Evolutionary conservation across 2,797 vertebrate species (phyloP).

Genomic region (Limnodromus scolopaceus): DNA sequence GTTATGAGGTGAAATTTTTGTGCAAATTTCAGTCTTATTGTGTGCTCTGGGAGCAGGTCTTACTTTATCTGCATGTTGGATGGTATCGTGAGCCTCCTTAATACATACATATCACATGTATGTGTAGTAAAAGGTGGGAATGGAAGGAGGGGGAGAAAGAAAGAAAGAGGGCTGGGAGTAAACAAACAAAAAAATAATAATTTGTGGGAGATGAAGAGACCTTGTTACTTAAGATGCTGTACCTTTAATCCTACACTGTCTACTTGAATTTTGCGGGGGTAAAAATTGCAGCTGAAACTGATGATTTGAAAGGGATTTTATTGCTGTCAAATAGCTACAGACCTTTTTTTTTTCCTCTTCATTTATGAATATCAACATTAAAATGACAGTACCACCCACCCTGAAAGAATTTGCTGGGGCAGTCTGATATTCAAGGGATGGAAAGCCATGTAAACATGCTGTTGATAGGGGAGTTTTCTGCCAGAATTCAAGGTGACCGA

Average conservation of each 20-base stretch:
- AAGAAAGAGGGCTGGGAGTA: neutral
- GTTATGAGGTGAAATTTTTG: neutral
- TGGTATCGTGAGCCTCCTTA: neutral
- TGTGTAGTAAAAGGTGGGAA: neutral
- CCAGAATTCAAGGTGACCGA: neutral
- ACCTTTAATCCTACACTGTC: neutral
- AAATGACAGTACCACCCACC: neutral
- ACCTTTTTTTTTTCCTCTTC: neutral
- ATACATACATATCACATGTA: accelerated
- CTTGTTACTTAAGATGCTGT: neutral
- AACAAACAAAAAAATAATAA: neutral
- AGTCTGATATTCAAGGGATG: neutral
- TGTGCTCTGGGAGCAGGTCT: neutral
- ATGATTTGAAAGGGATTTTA: neutral
- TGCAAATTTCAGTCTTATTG: neutral
- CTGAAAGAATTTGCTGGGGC: neutral
- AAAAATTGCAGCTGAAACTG: neutral
- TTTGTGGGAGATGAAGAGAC: neutral
- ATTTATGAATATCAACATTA: neutral
- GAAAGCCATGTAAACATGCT: neutral
- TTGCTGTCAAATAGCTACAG: neutral
- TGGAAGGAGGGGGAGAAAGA: neutral
- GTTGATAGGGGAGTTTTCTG: neutral
- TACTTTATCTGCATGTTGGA: neutral
- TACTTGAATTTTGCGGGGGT: neutral